Base-by-base conservation (phyloP, 2,113 vertebrate genomes). In the Pomatorhinus ruficollis region DNA sequence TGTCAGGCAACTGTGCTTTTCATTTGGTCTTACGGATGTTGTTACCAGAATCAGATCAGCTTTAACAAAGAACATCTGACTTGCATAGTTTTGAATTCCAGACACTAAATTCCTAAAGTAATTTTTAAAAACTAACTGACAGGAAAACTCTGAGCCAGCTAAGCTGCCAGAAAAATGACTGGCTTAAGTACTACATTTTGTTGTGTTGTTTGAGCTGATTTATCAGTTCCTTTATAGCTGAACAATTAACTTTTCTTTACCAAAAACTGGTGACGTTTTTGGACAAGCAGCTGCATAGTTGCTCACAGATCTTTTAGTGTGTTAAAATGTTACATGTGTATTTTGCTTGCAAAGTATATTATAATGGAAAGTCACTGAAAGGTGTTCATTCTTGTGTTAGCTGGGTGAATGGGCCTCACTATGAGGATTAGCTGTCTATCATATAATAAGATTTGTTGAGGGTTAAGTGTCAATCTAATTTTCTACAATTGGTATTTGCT, bases 31-130 rank as follows among this genome's bases (percentile, higher is more conserved):
- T 66, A 94, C 6, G 44, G 70, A 60, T 42, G 47, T 70, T 77
- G 53, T 74, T 89, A 84, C 65, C 53, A 80, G 81, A 94, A 94
- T n/a, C 69, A 75, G 70, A 95, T 65, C 64, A 83, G 25, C 61
- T 87, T 57, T 96, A 95, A 92, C 82, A 69, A 72, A 81, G 84
- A 90, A 93, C 83, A 96, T 49, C 91, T 89, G 91, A 94, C 71
- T 68, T 52, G 37, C 66, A 49, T 19, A 69, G 66, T 91, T 93
- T 81, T 88, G 70, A 87, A 80, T 49, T 89, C 54, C 45, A 54
- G 56, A 94, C 82, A 68, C 47, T 90, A 68, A 95, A 96, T 74
- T 91, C 47, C 50, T 94, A 20, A 71, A 85, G 82, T 52, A 47
- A 45, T 93, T 91, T 74, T 61, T 52, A 37, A 53, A 84, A 83